Conservation (phyloP, 2,797 vertebrate species). For the Aselliscus stoliczkanus region DNA sequence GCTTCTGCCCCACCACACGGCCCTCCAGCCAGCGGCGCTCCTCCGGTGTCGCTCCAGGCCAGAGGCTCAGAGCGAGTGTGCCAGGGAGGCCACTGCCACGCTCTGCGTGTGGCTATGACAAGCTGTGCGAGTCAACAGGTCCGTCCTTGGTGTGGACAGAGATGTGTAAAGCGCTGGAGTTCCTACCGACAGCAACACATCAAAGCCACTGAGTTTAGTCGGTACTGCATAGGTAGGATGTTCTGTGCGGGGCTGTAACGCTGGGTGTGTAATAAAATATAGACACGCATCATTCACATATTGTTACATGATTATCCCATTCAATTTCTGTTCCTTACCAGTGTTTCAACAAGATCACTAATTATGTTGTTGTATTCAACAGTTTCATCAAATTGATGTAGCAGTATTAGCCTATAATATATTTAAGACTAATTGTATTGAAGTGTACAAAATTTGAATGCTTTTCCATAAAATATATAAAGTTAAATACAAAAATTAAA, state of each 20-base stretch:
- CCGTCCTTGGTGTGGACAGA: accelerated
- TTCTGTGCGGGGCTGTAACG: too few species aligned
- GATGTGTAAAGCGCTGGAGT: neutral
- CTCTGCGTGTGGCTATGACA: too few species aligned
- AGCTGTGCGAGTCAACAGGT: too few species aligned
- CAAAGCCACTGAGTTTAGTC: accelerated
- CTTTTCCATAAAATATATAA: neutral
- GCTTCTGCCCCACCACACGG: neutral
- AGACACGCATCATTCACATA: accelerated
- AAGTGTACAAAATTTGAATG: neutral
- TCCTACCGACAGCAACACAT: neutral
- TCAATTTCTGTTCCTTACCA: neutral
- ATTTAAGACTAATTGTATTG: neutral
- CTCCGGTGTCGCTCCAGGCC: neutral
- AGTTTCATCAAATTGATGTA: neutral
- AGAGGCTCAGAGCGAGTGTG: neutral
- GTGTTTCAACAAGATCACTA: neutral
- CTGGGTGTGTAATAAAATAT: accelerated
- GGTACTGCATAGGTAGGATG: accelerated
- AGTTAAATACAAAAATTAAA: neutral
- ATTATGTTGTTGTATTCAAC: neutral
- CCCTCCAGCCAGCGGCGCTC: accelerated
- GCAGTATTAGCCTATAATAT: neutral
- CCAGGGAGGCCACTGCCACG: neutral
- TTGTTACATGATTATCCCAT: accelerated